Percentiles rank a stretch among this genome's conserved stretches.
Conservation (phyloP, 2,113 vertebrate genomes). For the Salminus brasiliensis region DNA sequence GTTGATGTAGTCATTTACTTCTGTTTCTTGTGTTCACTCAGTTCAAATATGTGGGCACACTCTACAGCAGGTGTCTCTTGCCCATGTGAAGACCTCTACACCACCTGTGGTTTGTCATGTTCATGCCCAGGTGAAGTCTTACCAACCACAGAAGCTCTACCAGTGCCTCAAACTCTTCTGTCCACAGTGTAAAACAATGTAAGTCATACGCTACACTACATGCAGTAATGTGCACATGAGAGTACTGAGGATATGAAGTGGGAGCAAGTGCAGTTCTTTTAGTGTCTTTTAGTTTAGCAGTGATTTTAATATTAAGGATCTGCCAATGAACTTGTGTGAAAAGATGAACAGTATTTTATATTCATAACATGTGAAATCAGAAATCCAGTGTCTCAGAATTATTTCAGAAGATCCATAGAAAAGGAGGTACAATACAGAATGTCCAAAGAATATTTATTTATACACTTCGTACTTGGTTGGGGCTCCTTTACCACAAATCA, state of each 20-base stretch:
- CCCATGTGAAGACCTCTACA: slow-evolving; percentile 70
- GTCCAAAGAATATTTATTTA: too few species aligned
- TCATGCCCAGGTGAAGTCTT: slow-evolving; percentile 82
- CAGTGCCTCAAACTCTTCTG: slow-evolving; percentile 91
- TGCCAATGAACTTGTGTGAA: too few species aligned
- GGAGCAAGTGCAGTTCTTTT: neutral
- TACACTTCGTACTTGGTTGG: too few species aligned
- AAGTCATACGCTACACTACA: slow-evolving; percentile 63
- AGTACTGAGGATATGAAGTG: neutral
- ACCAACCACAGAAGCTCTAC: slow-evolving; percentile 81
- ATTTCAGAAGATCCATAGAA: too few species aligned
- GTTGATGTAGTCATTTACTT: too few species aligned
- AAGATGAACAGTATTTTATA: too few species aligned
- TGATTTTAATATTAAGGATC: too few species aligned
- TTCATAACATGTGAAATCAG: too few species aligned
- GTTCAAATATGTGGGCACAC: slow-evolving; percentile 81
- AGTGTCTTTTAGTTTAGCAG: neutral
- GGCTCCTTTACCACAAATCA: too few species aligned
- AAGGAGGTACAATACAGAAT: too few species aligned
- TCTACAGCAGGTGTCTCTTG: slow-evolving; percentile 71
- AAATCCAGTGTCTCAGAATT: too few species aligned
- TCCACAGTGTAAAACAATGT: slow-evolving; percentile 85
- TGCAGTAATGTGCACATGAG: neutral
- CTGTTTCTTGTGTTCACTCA: slow-evolving; percentile 66
- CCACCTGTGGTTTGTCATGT: slow-evolving; percentile 80